Evolutionary conservation across 2,113 vertebrate species (phyloP).

Genomic region (Bos taurus): ARS-UCD2.0 NC_037336.1:40143001-40143500

Average conservation of each 20-base stretch:
- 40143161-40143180: neutral
- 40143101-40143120: neutral
- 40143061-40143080: neutral
- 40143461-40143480: neutral
- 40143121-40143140: neutral
- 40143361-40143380: conserved; percentile 25
- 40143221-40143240: neutral
- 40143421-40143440: neutral
- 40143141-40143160: neutral
- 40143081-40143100: neutral
- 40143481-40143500: neutral
- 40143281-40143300: neutral
- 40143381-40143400: neutral
- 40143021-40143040: neutral
- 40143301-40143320: accelerated
- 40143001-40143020: no score
- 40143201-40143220: neutral
- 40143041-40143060: neutral
- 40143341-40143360: neutral
- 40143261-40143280: neutral
- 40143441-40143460: neutral
- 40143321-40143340: neutral
- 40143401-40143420: neutral
- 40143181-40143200: neutral
- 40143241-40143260: neutral